phyloP scores from a whole-genome alignment of 2,113 vertebrate genomes.

The Sakesphorus luctuosus region DNA sequence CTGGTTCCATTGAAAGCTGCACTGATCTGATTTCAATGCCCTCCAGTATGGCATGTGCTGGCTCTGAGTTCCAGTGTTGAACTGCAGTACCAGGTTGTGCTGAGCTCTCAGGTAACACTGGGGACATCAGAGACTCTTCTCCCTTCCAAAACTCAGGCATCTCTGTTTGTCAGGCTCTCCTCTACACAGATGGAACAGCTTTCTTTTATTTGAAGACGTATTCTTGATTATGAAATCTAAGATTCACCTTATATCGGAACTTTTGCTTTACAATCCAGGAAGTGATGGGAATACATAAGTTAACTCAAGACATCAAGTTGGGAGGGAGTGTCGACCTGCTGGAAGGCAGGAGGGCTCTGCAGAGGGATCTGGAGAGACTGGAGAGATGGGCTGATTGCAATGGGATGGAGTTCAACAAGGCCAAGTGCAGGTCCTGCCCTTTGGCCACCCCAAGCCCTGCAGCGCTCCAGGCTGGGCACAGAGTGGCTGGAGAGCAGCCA shows the following conservation, averaged over 20 bases:
- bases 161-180: not conserved
- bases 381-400: too few species aligned
- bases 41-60: not conserved
- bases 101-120: not conserved
- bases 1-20: not conserved
- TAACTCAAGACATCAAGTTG: not conserved
- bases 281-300: not conserved
- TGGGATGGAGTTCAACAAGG: too few species aligned
- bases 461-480: too few species aligned
- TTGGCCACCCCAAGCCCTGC: too few species aligned
- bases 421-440: too few species aligned
- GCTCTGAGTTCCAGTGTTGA: not conserved
- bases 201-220: not conserved
- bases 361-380: too few species aligned
- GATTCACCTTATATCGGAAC: not conserved
- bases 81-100: not conserved
- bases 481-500: too few species aligned
- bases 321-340: too few species aligned
- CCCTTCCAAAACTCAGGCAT: not conserved
- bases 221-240: not conserved
- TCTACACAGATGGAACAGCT: not conserved
- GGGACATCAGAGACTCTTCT: not conserved
- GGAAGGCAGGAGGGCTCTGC: too few species aligned
- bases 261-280: not conserved
- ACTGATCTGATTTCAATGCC: not conserved